Evolutionary conservation across 2,888 invertebrate species (phyloP), one percentile per base, ranked within the genome.

Genomic region (Scaptomyza tumidula): DNA sequence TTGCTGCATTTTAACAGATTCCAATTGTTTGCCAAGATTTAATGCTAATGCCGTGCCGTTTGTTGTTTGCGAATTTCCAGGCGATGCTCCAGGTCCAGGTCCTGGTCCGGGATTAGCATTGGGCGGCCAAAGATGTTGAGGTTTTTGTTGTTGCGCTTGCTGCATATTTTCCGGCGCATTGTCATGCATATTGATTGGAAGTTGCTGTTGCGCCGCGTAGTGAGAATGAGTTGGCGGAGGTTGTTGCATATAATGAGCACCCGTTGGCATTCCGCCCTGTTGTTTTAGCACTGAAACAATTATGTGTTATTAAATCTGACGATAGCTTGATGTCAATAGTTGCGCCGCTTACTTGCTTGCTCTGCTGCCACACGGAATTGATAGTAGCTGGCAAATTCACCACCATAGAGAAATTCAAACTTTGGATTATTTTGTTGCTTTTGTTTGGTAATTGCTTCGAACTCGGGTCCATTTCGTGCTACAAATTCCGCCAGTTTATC

Each of bases 401-500:
- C 99, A 78, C 98, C 98, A 93, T 98, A 99, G 69, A 99, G 94
- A 93, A 99, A 99, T 89, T 96, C 95, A 93, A 99, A 99, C 92
- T 98, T 98, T 4, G 98, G 98, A 93, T 99, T 99, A 91, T 97
- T 98, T 93, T 98, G 97, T 93, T 99, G 99, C 93, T 99, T 99
- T 91, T 97, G 97, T 94, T 99, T 99, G 69, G 99, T 99, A 96
- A 99, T 99, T 93, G 97, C 96, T 93, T 99, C 99, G 93, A 99
- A 99, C 92, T 99, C 99, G n/a, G 98, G 98, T 57, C 99, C 99
- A 96, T 99, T 99, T 93, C 98, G 94, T 66, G 99, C 99, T 79
- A 99, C 99, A 94, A 99, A 99, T 93, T 98, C 98, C 13, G 99
- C 99, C 88, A 99, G 94, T 94, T 99, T 99, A 94, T 99, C 99